Base-by-base conservation (phyloP, 2,113 vertebrate species). In the Ivindomyrus marchei region DNA sequence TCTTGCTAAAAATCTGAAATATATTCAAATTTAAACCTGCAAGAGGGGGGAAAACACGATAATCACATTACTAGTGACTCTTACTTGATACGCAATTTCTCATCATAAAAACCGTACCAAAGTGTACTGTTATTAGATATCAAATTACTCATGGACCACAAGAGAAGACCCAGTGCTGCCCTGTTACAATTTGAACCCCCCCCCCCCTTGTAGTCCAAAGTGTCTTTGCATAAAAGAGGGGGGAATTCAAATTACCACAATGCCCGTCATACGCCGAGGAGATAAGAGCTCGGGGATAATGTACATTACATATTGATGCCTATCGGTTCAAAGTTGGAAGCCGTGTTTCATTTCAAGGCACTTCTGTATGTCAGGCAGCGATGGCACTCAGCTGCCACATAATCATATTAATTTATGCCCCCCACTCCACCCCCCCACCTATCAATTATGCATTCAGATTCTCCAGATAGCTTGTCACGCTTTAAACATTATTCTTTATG, bases 391-490 rank as follows among this genome's bases (percentile, higher is more conserved):
- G 95, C 96, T 94, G 96, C 96, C 95, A 94, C 95, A 96, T 97
- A 97, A 97, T 97, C 96, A 94, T 97, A 97, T 97, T 98, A 97
- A 97, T 98, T 97, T 97, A 98, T 98, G 96, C 96, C 94, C 49
- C 89, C 93, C 93, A 6, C 19, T 7, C 19, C 84, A 46, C 15
- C 15, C 17, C 50, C 50, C 52, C 50, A 17, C 46, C 85, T 94
- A 97, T 98, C 96, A 97, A 97, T 98, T 98, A 98, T 97, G 96
- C 97, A 98, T 97, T 97, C 96, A 96, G 94, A 96, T 97, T 97
- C 95, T 94, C 94, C 94, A 93, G 96, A 97, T 97, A 97, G 96
- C 96, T 96, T 98, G 97, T 98, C 97, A 97, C 96, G 95, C 97
- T 98, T 96, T 96, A 97, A 97, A 97, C 97, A 96, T 95, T 96